Conservation (phyloP, 1,140 invertebrate genomes). For the Cherax destructor region DNA sequence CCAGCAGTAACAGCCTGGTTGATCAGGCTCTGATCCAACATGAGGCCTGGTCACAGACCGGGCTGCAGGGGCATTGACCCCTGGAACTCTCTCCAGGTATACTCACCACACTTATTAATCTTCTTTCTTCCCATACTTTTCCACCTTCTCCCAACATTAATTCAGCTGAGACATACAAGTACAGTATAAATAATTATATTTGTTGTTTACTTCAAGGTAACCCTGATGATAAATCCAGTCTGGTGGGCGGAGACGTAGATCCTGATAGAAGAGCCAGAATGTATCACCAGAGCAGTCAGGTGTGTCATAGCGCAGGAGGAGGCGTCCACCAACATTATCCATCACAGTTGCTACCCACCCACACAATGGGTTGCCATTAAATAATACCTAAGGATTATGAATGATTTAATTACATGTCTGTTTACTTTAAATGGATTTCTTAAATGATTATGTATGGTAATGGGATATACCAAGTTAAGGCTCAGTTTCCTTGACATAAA, state of each 20-base stretch:
- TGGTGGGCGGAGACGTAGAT: conserved; percentile 33
- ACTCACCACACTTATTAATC: too few relatives aligned
- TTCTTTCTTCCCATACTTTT: too few relatives aligned
- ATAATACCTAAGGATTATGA: conserved; percentile 30
- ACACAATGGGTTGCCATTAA: conserved; percentile 21
- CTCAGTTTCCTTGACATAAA: too few relatives aligned
- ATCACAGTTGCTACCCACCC: conserved; percentile 61
- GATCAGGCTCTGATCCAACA: too few relatives aligned
- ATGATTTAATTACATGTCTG: neutral
- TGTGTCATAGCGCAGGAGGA: conserved; percentile 52
- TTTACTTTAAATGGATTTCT: neutral
- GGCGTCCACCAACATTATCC: conserved; percentile 51
- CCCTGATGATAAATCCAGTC: conserved; percentile 56
- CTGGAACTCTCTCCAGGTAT: too few relatives aligned
- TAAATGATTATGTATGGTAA: too few relatives aligned
- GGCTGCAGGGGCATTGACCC: too few relatives aligned
- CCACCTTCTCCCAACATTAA: neutral
- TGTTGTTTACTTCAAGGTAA: conserved; percentile 9
- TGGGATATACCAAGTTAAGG: too few relatives aligned
- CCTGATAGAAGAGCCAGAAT: conserved; percentile 57
- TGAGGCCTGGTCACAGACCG: too few relatives aligned
- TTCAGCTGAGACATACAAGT: neutral
- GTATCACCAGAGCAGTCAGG: conserved; percentile 48
- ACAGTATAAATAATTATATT: neutral
- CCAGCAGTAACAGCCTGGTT: too few relatives aligned